Evolutionary conservation across 2,888 invertebrate species (phyloP).

Genomic region (Chloromyia formosa): DNA sequence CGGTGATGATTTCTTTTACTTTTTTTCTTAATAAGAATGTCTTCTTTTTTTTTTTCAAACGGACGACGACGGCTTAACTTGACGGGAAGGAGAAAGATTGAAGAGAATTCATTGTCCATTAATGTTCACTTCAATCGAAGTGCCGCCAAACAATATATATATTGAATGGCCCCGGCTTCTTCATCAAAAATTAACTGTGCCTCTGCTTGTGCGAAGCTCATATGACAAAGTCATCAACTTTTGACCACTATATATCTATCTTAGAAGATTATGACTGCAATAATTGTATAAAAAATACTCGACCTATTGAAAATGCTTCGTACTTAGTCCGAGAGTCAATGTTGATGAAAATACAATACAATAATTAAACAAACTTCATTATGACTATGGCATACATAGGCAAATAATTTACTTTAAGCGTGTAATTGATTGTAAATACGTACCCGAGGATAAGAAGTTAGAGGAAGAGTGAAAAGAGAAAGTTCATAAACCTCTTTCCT

Average conservation of each 20-base stretch:
- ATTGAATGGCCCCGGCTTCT: background rate
- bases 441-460: background rate
- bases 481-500: too few relatives aligned
- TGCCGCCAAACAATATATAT: slow-evolving; percentile 27
- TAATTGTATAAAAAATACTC: background rate
- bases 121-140: slow-evolving; percentile 36
- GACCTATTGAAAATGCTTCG: background rate
- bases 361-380: background rate
- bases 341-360: background rate
- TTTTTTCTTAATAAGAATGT: background rate
- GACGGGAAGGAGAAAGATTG: slow-evolving; percentile 7
- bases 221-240: slow-evolving; percentile 19
- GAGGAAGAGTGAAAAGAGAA: background rate
- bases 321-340: background rate
- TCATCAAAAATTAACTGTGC: background rate
- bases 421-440: background rate
- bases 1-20: background rate
- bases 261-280: background rate
- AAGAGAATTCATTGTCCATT: slow-evolving; percentile 35
- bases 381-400: background rate
- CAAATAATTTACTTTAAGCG: background rate
- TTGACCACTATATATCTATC: slow-evolving; percentile 1
- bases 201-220: background rate
- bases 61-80: background rate
- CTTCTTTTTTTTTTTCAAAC: background rate